phyloP scores from a whole-genome alignment of 2,113 vertebrate genomes.

The Corythornis madagascariensis region DNA sequence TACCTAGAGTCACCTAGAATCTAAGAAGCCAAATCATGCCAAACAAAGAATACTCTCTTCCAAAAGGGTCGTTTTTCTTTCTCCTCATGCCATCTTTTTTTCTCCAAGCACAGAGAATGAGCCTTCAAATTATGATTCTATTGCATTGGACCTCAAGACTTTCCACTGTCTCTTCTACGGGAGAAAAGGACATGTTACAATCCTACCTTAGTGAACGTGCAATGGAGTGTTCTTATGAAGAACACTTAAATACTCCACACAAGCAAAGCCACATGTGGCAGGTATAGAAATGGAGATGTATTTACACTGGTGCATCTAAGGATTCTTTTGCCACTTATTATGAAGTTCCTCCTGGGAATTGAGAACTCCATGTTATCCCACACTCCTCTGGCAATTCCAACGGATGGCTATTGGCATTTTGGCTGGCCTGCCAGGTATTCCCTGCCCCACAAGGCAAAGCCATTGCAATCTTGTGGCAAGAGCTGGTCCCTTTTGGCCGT shows the following conservation, averaged over 20 bases:
- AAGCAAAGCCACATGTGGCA: neutral
- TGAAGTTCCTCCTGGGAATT: neutral
- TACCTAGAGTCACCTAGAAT: neutral
- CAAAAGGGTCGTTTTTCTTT: neutral
- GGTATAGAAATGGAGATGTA: neutral
- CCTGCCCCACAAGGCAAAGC: slow-evolving; percentile 11
- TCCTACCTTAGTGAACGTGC: neutral
- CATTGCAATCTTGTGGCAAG: slow-evolving; percentile 59
- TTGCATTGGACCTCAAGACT: neutral
- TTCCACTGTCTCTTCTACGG: neutral
- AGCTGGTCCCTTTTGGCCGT: slow-evolving; percentile 80
- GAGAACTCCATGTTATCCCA: neutral
- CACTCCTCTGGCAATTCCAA: neutral
- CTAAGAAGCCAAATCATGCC: neutral
- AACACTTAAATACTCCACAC: neutral
- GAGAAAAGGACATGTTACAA: neutral
- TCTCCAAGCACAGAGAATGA: neutral
- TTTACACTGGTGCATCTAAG: neutral
- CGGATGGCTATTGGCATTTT: neutral
- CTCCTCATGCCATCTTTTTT: neutral
- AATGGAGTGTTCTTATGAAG: neutral
- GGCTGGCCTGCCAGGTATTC: neutral
- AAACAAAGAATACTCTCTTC: neutral
- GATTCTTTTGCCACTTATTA: neutral
- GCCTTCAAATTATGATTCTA: neutral